Conservation (phyloP, 2,797 vertebrate genomes). For the Manis crassicaudata region DNA sequence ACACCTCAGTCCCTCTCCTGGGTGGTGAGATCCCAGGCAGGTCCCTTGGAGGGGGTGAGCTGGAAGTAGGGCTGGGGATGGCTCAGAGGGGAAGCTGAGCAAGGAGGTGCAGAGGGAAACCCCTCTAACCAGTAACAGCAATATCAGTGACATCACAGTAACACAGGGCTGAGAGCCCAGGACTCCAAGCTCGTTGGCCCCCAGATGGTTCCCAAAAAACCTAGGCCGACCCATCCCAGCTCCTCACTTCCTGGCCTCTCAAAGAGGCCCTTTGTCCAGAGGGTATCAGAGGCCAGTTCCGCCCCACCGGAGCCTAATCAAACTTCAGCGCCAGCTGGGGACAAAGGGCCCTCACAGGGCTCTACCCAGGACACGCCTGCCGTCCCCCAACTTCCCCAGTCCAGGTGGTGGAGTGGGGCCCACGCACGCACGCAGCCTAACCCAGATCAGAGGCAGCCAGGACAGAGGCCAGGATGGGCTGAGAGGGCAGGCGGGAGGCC, state of each 20-base stretch:
- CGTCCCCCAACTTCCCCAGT: background rate
- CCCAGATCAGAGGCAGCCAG: constrained; percentile 26
- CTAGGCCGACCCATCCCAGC: background rate
- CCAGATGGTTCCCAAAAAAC: background rate
- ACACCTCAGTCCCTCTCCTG: background rate
- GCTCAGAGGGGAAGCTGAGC: background rate
- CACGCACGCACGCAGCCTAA: background rate
- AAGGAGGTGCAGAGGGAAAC: background rate
- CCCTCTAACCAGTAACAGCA: fast-evolving
- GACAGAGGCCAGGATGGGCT: background rate
- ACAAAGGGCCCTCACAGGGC: constrained; percentile 61
- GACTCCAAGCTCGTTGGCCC: background rate
- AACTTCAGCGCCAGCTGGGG: background rate
- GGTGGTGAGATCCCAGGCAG: background rate
- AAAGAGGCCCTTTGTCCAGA: constrained; percentile 50
- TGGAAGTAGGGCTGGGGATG: too few species aligned
- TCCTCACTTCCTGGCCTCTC: constrained; percentile 22
- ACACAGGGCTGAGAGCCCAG: fast-evolving
- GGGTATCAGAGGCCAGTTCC: constrained; percentile 25
- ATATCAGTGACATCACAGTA: fast-evolving
- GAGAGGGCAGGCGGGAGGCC: background rate
- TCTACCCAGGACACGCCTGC: background rate
- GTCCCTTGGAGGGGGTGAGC: background rate
- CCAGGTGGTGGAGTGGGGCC: background rate
- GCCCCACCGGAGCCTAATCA: background rate